Evolutionary conservation across 2,797 vertebrate species (phyloP), one percentile per base, ranked within the genome.

Genomic region (Melanotaenia pygmaea): DNA sequence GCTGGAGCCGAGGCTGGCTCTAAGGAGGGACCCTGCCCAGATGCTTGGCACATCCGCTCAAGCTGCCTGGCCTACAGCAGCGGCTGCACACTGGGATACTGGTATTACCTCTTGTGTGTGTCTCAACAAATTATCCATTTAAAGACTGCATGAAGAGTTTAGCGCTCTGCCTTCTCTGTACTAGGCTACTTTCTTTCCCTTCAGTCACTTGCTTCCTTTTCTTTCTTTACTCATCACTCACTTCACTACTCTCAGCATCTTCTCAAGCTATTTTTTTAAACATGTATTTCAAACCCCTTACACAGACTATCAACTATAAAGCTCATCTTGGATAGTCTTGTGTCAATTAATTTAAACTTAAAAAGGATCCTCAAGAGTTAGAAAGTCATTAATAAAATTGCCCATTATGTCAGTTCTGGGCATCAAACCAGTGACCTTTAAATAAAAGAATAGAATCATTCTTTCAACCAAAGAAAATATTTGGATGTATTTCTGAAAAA

Each of bases 111-210:
- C 76, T 69, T 79, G 77, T 84, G 78, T 74, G 83, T 88, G 83
- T 89, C 80, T 76, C 74, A 83, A 77, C 75, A 89, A 88, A 87
- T 91, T 65, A 90, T 88, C 89, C 80, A 64, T 88, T 89, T 76
- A 86, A 83, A 83, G 80, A 66, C 74, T n/a, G 67, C 74, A 57
- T 65, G 67, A 66, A 84, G 83, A 78, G 69, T 83, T 86, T 8
- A 79, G 74, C 76, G 54, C 73, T 63, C 35, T 72, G 60, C 58
- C 28, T 61, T 63, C 63, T 37, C 57, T 47, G 22, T 20, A 53
- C 58, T 8, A 9, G 59, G 60, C 53, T 51, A 77, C 47, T 64
- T 26, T 77, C 64, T 64, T 64, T 70, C 53, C 54, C 20, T 64
- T 69, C 73, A 73, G 70, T 70, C 22, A 54, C 56, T 61, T 1